Base-by-base conservation (phyloP, 2,113 vertebrate genomes). In the Garra rufa region DNA sequence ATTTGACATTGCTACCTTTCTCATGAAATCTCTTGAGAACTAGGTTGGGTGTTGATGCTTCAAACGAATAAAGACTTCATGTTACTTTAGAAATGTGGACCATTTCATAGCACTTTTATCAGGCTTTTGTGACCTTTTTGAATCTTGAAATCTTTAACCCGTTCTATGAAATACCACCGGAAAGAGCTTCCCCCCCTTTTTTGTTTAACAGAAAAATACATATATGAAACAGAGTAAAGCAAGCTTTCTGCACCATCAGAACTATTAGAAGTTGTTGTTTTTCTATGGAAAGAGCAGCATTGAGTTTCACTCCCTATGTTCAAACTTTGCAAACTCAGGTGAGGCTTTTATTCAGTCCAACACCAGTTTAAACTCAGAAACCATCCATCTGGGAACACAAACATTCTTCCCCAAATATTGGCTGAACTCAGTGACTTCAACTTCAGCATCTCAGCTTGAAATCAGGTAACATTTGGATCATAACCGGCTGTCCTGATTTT, bases 321-420 rank as follows among this genome's bases (percentile, higher is more conserved):
- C 43, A 57, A 81, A 80, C 70, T 80, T 87, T 87, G 17, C 63
- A 57, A 81, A 81, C 48, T 81, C 65, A 81, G 28, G 38, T 67
- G 46, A n/a, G 38, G 34, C 59, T 84, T 85, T 90, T 89, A 85
- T 34, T 73, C 82, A 83, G 85, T 78, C 85, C 78, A 6, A 76
- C 61, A 83, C 86, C 74, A 86, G 86, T 89, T 81, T 88, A 88
- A 89, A 89, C 67, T 73, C 83, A 87, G 78, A 80, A 71, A 24
- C 44, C 83, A 81, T 67, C 44, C 82, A 76, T 85, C 85, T 86
- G 61, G 88, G 84, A 87, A 80, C 76, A 86, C 83, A 85, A 43
- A 70, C 77, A 76, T 76, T 85, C 61, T 73, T 76, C 81, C 83
- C 44, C 73, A 76, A 65, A 77, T 81, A 69, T 81, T 85, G 83